Conservation (phyloP, 1,140 invertebrate genomes). For the Pseudomyrmex sp. region DNA sequence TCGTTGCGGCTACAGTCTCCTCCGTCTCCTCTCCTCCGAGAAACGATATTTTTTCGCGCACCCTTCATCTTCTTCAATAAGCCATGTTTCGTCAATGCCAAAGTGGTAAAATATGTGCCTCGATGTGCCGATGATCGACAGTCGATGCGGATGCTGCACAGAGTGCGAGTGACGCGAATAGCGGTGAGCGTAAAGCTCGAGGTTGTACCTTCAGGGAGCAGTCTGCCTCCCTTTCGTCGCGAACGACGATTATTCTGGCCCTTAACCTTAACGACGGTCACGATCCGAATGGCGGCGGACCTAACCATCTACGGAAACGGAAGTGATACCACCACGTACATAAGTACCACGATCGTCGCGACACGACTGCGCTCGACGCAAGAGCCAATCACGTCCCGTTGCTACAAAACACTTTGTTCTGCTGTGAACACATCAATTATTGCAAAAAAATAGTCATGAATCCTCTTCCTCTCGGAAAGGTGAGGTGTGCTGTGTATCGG, state of each 20-base stretch:
- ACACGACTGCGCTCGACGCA: background rate
- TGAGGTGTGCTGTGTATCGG: background rate
- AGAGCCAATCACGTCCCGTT: too few species aligned
- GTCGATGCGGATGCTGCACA: conserved; percentile 51
- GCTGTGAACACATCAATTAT: too few species aligned
- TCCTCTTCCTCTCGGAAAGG: background rate
- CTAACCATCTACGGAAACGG: conserved; percentile 73
- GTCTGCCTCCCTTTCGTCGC: conserved; percentile 88
- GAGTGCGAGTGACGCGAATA: conserved; percentile 51
- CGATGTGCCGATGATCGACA: conserved; percentile 64
- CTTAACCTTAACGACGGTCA: conserved; percentile 81
- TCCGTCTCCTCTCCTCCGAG: conserved; percentile 87
- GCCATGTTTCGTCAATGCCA: conserved; percentile 89
- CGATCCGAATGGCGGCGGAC: conserved; percentile 89
- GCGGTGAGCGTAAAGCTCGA: conserved; percentile 67
- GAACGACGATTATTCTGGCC: conserved; percentile 86
- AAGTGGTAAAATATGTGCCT: conserved; percentile 77
- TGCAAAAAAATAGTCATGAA: background rate
- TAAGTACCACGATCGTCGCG: too few species aligned
- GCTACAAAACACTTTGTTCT: too few species aligned
- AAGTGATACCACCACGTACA: conserved; percentile 50
- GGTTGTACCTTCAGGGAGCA: conserved; percentile 81
- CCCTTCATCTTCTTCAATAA: conserved; percentile 92
- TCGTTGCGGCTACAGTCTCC: conserved; percentile 85
- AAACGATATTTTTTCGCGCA: conserved; percentile 87